A percentile compares a stretch with the other conserved stretches of the same genome.
phyloP scores from a whole-genome alignment of 2,113 vertebrate genomes.

The Tychaedon coryphoeus region DNA sequence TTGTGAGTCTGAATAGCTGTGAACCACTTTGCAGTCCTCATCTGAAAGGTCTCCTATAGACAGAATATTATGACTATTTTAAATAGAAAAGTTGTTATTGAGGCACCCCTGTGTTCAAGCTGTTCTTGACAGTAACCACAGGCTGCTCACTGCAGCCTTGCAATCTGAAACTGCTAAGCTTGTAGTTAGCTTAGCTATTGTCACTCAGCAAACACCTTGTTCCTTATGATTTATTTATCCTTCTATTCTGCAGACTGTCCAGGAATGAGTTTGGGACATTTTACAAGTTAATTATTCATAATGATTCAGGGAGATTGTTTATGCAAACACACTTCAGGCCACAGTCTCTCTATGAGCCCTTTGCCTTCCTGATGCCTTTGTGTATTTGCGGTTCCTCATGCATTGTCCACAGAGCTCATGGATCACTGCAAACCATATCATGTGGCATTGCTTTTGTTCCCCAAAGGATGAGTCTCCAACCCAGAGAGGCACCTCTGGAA shows the following conservation, averaged over 20 bases:
- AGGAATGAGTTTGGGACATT: background rate
- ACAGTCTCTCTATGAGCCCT: background rate
- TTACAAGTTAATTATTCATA: background rate
- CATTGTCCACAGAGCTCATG: background rate
- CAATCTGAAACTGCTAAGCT: conserved; percentile 13
- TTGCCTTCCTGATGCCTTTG: background rate
- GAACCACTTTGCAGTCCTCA: conserved; percentile 7
- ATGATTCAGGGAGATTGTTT: background rate
- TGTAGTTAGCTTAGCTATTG: background rate
- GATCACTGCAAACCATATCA: background rate
- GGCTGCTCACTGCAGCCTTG: background rate
- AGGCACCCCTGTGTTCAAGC: background rate
- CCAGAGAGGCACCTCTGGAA: background rate
- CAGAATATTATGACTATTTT: conserved; percentile 32
- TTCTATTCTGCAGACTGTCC: background rate
- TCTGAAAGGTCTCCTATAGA: conserved; percentile 6
- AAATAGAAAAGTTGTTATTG: background rate
- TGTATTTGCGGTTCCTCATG: background rate
- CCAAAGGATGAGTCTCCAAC: background rate
- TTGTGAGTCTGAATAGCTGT: conserved; percentile 32
- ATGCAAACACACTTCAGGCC: background rate
- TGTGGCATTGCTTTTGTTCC: background rate
- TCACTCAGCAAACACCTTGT: conserved; percentile 26
- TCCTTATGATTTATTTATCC: conserved; percentile 24
- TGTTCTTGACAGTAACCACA: conserved; percentile 42